Percentiles rank a stretch among this genome's conserved stretches.
These are phyloP conservation scores for Parthenolecanium corni DNA, from an alignment of 2,888 invertebrate genomes.

Conservation along the genomic window DNA sequence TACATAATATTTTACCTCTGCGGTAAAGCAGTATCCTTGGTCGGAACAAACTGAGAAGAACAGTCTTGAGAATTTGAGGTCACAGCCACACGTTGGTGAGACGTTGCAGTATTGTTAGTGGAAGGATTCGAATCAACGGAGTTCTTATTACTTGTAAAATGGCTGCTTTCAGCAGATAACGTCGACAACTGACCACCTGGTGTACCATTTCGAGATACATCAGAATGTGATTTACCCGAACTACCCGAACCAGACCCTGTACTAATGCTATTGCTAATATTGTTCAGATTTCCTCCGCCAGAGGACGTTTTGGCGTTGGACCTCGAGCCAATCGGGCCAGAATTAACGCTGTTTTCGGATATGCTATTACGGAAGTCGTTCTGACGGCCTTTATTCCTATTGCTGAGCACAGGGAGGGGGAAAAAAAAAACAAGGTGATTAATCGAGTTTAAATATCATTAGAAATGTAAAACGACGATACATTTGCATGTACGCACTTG, in stretches of 20 bases:
- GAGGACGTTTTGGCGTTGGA: conserved; percentile 21
- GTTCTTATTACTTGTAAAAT: conserved; percentile 6
- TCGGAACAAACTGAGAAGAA: conserved; percentile 13
- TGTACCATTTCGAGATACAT: conserved; percentile 8
- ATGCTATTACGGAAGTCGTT: conserved; percentile 26
- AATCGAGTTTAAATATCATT: background rate
- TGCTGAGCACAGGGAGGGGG: too few relatives aligned
- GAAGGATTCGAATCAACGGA: conserved; percentile 18
- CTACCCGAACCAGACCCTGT: background rate
- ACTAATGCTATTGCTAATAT: conserved; percentile 2
- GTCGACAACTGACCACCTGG: conserved; percentile 4
- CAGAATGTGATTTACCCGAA: conserved; percentile 6
- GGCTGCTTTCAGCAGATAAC: background rate
- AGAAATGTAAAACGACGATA: background rate
- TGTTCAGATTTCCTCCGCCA: conserved; percentile 11
- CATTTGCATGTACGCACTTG: conserved; percentile 4
- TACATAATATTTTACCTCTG: conserved; percentile 5
- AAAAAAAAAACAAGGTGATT: conserved; percentile 3
- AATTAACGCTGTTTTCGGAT: conserved; percentile 16
- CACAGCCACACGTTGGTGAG: conserved; percentile 19
- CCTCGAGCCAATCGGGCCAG: conserved; percentile 19
- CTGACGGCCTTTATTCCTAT: conserved; percentile 33
- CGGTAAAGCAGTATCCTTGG: conserved; percentile 26
- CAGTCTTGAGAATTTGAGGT: conserved; percentile 20
- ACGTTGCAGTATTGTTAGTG: conserved; percentile 1